phyloP scores from a whole-genome alignment of 2,888 invertebrate genomes.

The Andrena dorsata region DNA sequence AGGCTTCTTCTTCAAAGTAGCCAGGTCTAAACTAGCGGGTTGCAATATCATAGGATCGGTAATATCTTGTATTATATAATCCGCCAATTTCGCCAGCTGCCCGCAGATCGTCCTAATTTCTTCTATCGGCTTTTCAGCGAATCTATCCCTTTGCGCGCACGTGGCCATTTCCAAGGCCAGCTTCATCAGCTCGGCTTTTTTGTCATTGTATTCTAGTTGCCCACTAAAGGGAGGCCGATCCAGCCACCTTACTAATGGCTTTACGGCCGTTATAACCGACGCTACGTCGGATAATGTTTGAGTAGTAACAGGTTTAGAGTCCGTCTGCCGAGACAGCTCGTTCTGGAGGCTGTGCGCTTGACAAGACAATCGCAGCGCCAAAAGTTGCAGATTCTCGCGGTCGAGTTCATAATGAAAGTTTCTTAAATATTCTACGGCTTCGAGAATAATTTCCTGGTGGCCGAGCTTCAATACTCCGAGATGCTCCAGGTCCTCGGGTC shows the following conservation, averaged over 20 bases:
- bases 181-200: constrained; percentile 90
- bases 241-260: constrained; percentile 95
- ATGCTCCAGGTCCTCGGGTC: constrained; percentile 95
- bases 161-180: constrained; percentile 95
- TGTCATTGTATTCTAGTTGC: constrained; percentile 89
- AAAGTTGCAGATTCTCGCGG: constrained; percentile 95
- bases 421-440: constrained; percentile 95
- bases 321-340: constrained; percentile 88
- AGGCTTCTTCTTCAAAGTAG: constrained; percentile 93
- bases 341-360: constrained; percentile 92
- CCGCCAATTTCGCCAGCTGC: constrained; percentile 91
- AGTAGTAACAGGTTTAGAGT: constrained; percentile 89
- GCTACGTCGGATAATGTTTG: constrained; percentile 94
- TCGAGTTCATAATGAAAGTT: constrained; percentile 97
- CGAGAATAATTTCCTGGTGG: constrained; percentile 96
- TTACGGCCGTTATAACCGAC: constrained; percentile 93
- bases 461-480: constrained; percentile 95
- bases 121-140: constrained; percentile 94
- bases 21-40: constrained; percentile 95
- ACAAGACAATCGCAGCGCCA: constrained; percentile 94
- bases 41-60: constrained; percentile 96
- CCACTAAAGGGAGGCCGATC: constrained; percentile 90
- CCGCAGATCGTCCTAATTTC: constrained; percentile 91
- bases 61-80: constrained; percentile 94
- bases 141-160: constrained; percentile 95